Conservation (phyloP, 2,113 vertebrate genomes). For the Loxodonta africana region DNA sequence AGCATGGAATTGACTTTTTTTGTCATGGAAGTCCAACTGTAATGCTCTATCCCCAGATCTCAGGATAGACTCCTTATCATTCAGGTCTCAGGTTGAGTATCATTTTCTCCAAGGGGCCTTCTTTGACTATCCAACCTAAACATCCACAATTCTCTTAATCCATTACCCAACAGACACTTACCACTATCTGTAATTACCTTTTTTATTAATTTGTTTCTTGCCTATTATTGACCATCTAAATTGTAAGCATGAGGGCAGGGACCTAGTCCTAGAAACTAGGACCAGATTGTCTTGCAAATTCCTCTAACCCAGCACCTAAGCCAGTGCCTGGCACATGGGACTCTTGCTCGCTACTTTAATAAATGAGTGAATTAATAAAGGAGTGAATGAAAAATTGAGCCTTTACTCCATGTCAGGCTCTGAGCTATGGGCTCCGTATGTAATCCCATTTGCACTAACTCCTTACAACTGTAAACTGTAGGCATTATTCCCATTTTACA, state of each 20-base stretch:
- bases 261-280: background rate
- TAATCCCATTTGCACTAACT: background rate
- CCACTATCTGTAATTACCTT: background rate
- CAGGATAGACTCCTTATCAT: background rate
- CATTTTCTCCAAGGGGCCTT: background rate
- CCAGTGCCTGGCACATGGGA: background rate
- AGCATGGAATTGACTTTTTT: background rate
- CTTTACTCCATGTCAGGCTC: background rate
- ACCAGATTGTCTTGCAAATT: background rate
- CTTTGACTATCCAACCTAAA: background rate
- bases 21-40: background rate
- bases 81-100: background rate
- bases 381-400: background rate
- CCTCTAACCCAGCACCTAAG: background rate
- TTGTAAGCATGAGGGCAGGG: background rate
- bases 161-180: background rate
- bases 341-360: background rate
- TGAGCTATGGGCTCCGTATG: background rate
- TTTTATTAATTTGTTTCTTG: constrained; percentile 3
- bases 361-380: background rate
- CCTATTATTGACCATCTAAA: background rate
- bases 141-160: background rate
- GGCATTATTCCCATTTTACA: background rate
- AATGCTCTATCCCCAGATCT: background rate
- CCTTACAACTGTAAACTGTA: background rate